These are phyloP conservation scores for Pelmatolapia mariae DNA, from an alignment of 2,113 vertebrate genomes.

Conservation along the genomic window DNA sequence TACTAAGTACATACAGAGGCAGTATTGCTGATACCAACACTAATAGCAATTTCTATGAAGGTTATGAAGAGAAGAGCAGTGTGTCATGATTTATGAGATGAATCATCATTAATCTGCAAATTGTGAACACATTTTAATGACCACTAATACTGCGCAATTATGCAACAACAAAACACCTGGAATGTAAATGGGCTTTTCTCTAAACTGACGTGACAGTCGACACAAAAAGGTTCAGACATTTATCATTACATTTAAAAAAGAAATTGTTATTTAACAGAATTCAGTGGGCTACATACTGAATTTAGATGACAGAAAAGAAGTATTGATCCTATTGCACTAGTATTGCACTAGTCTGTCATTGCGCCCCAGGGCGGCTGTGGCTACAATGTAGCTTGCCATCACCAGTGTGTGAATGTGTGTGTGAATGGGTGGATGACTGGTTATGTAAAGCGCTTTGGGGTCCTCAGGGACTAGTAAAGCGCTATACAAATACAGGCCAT, in stretches of 20 bases:
- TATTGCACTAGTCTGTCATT: too few relatives aligned
- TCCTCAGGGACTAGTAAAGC: too few relatives aligned
- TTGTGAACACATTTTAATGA: neutral
- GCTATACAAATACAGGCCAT: too few relatives aligned
- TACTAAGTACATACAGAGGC: neutral
- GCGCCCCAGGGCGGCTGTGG: too few relatives aligned
- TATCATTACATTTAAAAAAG: neutral
- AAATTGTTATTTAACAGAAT: neutral
- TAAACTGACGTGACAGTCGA: neutral
- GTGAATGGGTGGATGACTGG: too few relatives aligned
- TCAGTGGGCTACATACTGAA: neutral
- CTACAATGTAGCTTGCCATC: too few relatives aligned
- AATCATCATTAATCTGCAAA: neutral
- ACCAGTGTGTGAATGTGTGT: too few relatives aligned
- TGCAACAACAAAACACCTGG: neutral
- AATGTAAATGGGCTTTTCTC: neutral
- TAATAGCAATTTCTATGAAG: accelerated
- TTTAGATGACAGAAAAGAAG: neutral
- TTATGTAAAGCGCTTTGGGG: too few relatives aligned
- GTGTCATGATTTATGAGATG: neutral
- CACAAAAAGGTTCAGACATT: neutral
- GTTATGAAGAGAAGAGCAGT: neutral
- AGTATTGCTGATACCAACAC: neutral
- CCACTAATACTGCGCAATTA: neutral
- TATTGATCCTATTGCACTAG: neutral